Percentiles rank a stretch among this genome's conserved stretches.
phyloP scores from a whole-genome alignment of 2,888 invertebrate genomes.

The Habrosyne pyritoides region DNA sequence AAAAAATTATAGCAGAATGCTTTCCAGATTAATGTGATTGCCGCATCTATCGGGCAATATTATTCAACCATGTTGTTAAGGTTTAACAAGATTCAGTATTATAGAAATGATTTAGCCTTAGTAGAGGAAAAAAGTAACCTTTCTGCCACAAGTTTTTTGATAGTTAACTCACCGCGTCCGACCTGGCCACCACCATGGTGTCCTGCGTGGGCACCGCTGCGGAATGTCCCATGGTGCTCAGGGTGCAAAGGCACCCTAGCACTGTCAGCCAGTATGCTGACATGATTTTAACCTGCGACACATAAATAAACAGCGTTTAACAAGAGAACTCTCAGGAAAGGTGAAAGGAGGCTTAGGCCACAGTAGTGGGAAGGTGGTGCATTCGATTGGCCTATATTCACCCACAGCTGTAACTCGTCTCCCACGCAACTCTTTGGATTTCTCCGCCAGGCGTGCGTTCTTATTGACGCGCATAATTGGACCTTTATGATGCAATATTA shows the following conservation, averaged over 20 bases:
- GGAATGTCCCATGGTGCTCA: conserved; percentile 37
- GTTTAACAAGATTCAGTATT: too few species aligned
- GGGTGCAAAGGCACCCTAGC: conserved; percentile 43
- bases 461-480: too few species aligned
- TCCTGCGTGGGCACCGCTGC: conserved; percentile 62
- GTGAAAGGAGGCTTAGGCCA: neutral
- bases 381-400: neutral
- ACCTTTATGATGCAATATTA: too few species aligned
- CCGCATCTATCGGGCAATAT: too few species aligned
- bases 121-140: too few species aligned
- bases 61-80: too few species aligned
- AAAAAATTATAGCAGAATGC: conserved; percentile 1
- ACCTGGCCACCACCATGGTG: conserved; percentile 62
- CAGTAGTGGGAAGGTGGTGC: neutral
- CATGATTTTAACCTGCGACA: conserved; percentile 28
- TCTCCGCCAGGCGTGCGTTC: too few species aligned
- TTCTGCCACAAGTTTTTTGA: conserved; percentile 19
- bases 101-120: too few species aligned
- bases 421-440: too few species aligned
- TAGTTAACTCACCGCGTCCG: conserved; percentile 42
- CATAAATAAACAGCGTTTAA: neutral
- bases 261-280: conserved; percentile 40
- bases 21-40: conserved; percentile 7
- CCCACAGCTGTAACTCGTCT: neutral
- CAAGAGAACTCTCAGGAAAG: neutral